Evolutionary conservation across 2,113 vertebrate genomes (phyloP).

Genomic region (Lutjanus erythropterus): DNA sequence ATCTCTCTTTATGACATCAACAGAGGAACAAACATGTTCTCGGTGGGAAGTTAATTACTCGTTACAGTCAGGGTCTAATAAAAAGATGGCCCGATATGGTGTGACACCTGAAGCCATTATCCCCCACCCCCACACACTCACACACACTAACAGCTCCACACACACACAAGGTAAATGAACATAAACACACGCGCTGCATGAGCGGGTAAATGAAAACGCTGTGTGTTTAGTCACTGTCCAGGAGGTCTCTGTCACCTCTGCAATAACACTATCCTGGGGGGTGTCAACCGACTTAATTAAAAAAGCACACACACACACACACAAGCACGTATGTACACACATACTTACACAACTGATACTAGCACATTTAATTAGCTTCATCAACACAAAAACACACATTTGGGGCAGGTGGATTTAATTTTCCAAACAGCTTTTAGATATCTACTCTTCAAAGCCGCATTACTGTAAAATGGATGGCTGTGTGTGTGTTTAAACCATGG

Average conservation of each 20-base stretch:
- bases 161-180: conserved; percentile 25
- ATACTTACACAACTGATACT: conserved; percentile 28
- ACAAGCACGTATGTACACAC: neutral
- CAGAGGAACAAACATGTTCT: conserved; percentile 74
- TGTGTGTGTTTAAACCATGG: neutral
- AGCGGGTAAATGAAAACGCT: conserved; percentile 64
- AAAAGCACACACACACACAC: conserved; percentile 42
- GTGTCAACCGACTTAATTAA: conserved; percentile 71
- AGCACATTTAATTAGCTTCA: conserved; percentile 62
- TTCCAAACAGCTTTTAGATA: conserved; percentile 26
- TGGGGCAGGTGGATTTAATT: conserved; percentile 24
- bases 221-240: conserved; percentile 74
- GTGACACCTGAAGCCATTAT: conserved; percentile 78
- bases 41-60: conserved; percentile 79
- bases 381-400: conserved; percentile 39
- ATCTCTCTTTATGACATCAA: conserved; percentile 68
- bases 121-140: conserved; percentile 15
- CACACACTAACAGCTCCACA: conserved; percentile 7
- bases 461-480: neutral
- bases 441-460: conserved; percentile 40
- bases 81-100: conserved; percentile 70
- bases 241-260: conserved; percentile 73
- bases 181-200: conserved; percentile 34
- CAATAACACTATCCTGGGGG: conserved; percentile 43
- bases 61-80: conserved; percentile 76